Evolutionary conservation across 2,113 vertebrate genomes (phyloP).

Genomic region (Prionailurus bengalensis): DNA sequence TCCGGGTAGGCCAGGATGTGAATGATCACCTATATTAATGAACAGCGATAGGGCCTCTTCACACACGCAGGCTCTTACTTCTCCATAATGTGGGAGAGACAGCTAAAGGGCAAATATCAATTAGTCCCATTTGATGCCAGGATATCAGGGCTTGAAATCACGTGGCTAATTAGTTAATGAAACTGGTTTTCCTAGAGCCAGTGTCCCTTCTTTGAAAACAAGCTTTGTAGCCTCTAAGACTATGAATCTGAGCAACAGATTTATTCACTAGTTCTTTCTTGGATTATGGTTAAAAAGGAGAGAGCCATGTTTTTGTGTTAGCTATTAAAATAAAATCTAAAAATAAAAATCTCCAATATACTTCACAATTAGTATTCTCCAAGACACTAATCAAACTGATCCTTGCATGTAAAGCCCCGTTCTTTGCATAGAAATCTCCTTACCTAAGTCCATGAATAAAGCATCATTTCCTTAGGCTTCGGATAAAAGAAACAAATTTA

Average conservation of each 20-base stretch:
- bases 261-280: neutral
- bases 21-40: neutral
- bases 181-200: neutral
- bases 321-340: conserved; percentile 60
- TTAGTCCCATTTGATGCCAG: neutral
- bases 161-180: neutral
- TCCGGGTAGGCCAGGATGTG: neutral
- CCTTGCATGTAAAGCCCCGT: neutral
- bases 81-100: neutral
- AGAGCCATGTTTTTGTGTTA: neutral
- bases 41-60: neutral
- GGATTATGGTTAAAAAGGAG: conserved; percentile 8
- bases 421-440: neutral
- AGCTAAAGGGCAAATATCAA: neutral
- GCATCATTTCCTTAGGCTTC: neutral
- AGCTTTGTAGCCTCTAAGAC: conserved; percentile 11
- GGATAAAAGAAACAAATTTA: conserved; percentile 16
- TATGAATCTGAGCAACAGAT: neutral
- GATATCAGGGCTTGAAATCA: conserved; percentile 27
- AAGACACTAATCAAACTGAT: conserved; percentile 47
- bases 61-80: neutral
- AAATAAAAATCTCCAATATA: conserved; percentile 30
- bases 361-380: conserved; percentile 41
- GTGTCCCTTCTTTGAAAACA: conserved; percentile 8
- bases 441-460: conserved; percentile 14